phyloP scores from a whole-genome alignment of 2,888 invertebrate genomes.

The Stenodera caucasica region DNA sequence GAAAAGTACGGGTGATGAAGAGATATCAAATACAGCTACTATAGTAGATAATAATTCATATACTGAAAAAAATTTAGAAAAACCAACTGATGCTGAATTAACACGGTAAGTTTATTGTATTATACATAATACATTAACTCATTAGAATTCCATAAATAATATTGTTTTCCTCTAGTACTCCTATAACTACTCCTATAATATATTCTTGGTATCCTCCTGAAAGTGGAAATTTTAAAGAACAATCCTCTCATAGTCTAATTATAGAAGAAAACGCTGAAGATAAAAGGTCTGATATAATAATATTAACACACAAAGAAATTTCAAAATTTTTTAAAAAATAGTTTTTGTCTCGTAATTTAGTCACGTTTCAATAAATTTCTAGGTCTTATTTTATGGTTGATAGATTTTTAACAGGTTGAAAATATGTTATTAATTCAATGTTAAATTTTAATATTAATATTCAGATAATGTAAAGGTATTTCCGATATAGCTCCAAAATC shows the following conservation, averaged over 20 bases:
- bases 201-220: slow-evolving; percentile 29
- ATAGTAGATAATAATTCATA: slow-evolving; percentile 15
- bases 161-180: slow-evolving; percentile 3
- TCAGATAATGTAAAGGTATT: slow-evolving; percentile 7
- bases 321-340: slow-evolving; percentile 10
- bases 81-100: slow-evolving; percentile 17
- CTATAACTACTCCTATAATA: slow-evolving; percentile 26
- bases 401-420: background rate
- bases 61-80: slow-evolving; percentile 9
- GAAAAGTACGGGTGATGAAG: slow-evolving; percentile 13
- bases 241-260: slow-evolving; percentile 8
- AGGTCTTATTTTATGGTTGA: slow-evolving; percentile 23
- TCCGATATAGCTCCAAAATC: background rate
- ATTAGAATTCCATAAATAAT: slow-evolving; percentile 1
- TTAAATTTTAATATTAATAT: background rate
- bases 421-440: background rate
- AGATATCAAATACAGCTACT: slow-evolving; percentile 10
- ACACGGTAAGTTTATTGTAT: slow-evolving; percentile 26
- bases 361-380: slow-evolving; percentile 20
- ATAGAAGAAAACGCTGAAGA: background rate
- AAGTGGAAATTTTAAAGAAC: slow-evolving; percentile 19
- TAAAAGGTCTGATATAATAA: background rate
- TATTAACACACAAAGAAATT: background rate
- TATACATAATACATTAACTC: too few relatives aligned
- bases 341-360: slow-evolving; percentile 15